phyloP scores from a whole-genome alignment of 2,888 invertebrate species.

The Thysanoteuthis rhombus region DNA sequence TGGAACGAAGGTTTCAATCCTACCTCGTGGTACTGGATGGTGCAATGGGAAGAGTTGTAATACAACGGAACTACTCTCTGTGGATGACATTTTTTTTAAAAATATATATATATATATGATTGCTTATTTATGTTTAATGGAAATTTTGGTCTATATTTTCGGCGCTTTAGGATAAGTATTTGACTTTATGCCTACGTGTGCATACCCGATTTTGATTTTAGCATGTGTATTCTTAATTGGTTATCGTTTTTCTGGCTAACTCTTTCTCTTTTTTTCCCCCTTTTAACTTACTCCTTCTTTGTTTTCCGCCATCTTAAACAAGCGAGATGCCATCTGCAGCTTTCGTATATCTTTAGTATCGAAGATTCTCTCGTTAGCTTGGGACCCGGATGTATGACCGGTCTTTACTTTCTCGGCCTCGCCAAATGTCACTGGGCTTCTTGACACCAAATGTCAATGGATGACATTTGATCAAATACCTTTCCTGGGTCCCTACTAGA shows the following conservation, averaged over 20 bases:
- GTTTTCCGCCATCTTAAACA: constrained; percentile 12
- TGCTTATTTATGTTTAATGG: neutral
- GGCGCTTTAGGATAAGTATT: neutral
- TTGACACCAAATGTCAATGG: neutral
- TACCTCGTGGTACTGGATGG: too few species aligned
- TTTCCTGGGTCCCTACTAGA: neutral
- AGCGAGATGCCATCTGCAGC: neutral
- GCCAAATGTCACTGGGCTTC: neutral
- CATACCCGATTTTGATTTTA: neutral
- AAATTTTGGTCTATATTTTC: neutral
- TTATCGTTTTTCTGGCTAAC: neutral
- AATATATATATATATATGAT: too few species aligned
- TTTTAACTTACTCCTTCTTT: neutral
- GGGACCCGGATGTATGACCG: neutral
- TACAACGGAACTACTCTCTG: too few species aligned
- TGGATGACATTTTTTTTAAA: too few species aligned
- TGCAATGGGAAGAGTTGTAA: too few species aligned
- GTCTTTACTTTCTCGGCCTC: neutral
- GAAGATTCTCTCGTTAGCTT: neutral
- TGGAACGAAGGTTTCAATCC: too few species aligned
- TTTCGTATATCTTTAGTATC: neutral
- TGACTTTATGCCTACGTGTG: neutral
- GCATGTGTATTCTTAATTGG: neutral
- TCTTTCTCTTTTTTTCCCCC: neutral
- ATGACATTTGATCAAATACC: neutral